Conservation (phyloP, 2,888 invertebrate species). For the Xanthorhoe spadicearia region DNA sequence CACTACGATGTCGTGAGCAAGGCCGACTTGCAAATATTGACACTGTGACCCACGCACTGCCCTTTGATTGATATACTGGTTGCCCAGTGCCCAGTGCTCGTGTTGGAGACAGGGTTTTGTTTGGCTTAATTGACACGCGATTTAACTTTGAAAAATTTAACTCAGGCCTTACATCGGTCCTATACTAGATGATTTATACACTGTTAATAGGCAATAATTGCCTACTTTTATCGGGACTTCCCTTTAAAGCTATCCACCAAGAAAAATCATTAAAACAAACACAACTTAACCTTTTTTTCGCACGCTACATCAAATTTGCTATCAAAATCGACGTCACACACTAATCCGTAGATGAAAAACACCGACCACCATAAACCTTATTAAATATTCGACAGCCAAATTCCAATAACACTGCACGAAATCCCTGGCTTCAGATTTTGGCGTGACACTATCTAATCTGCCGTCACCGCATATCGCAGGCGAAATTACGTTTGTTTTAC, state of each 20-base stretch:
- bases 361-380: constrained; percentile 30
- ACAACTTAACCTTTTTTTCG: too few relatives aligned
- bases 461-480: constrained; percentile 71
- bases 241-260: too few relatives aligned
- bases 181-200: too few relatives aligned
- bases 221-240: too few relatives aligned
- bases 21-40: constrained; percentile 75
- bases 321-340: constrained; percentile 24
- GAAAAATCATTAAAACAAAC: too few relatives aligned
- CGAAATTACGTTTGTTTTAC: constrained; percentile 84
- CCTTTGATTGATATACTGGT: constrained; percentile 76
- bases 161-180: too few relatives aligned
- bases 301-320: background rate
- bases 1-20: constrained; percentile 64
- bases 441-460: constrained; percentile 77
- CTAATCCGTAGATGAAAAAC: constrained; percentile 29
- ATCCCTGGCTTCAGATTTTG: constrained; percentile 83
- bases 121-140: constrained; percentile 29
- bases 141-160: constrained; percentile 23
- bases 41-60: constrained; percentile 66
- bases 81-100: constrained; percentile 33
- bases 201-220: too few relatives aligned
- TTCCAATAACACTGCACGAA: constrained; percentile 73
- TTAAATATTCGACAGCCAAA: constrained; percentile 48
- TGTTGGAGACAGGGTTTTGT: constrained; percentile 34